Percentiles rank a stretch among this genome's conserved stretches.
These are phyloP conservation scores for Decapterus maruadsi DNA, from an alignment of 2,797 vertebrate genomes.

Conservation along the genomic window DNA sequence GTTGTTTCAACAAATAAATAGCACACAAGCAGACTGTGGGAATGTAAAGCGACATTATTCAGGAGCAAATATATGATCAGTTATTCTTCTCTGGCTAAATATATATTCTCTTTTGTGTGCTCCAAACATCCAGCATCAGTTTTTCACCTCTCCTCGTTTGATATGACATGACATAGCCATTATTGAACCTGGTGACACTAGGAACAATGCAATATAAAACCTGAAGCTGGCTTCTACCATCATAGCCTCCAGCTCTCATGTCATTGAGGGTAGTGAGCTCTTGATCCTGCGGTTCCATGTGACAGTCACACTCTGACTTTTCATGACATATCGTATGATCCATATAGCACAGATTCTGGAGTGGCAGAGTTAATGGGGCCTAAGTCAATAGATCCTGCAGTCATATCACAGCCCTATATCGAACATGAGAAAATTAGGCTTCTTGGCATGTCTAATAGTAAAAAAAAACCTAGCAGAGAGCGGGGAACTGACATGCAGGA, in stretches of 20 bases:
- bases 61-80: not conserved
- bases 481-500: too few species aligned
- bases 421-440: not conserved
- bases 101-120: not conserved
- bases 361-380: constrained; percentile 23
- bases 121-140: constrained; percentile 8
- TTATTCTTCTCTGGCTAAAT: constrained; percentile 4
- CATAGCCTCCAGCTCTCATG: constrained; percentile 19
- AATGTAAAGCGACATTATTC: not conserved
- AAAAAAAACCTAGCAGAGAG: too few species aligned
- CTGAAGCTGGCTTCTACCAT: not conserved
- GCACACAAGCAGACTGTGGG: not conserved
- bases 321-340: constrained; percentile 49
- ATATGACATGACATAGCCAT: not conserved
- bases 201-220: constrained; percentile 13
- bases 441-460: too few species aligned
- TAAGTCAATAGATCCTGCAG: not conserved
- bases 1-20: not conserved
- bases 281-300: constrained; percentile 48
- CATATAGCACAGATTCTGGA: constrained; percentile 2
- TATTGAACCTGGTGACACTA: constrained; percentile 16
- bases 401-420: not conserved
- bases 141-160: constrained; percentile 3
- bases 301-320: constrained; percentile 51
- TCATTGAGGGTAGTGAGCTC: constrained; percentile 12